A percentile compares a stretch with the other conserved stretches of the same genome.
These are phyloP conservation scores for Sylvilagus bachmani DNA, from an alignment of 2,113 vertebrate genomes.

Conservation along the genomic window DNA sequence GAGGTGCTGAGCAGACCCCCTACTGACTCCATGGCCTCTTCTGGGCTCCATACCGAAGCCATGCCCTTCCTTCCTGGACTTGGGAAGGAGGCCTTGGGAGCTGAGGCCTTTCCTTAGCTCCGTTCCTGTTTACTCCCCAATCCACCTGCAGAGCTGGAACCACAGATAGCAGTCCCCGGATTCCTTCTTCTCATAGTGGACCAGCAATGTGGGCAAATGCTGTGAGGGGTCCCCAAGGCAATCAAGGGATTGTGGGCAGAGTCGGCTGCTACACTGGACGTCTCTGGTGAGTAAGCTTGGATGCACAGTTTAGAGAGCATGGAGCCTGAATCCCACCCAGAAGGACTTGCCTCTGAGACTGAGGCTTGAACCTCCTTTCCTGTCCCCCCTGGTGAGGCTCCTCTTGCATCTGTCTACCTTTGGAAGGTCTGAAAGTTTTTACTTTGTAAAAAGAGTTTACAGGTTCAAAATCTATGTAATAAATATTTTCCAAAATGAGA, in stretches of 20 bases:
- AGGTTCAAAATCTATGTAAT: neutral
- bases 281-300: neutral
- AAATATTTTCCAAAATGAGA: neutral
- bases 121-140: neutral
- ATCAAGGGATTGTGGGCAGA: neutral
- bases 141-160: neutral
- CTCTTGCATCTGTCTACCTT: neutral
- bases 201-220: neutral
- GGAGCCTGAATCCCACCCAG: neutral
- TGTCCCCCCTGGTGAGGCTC: too few relatives aligned
- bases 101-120: too few relatives aligned
- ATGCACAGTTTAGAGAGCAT: neutral
- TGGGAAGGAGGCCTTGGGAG: too few relatives aligned
- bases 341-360: neutral
- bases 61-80: neutral
- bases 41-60: neutral
- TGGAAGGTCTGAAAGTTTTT: neutral
- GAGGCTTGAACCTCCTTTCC: neutral
- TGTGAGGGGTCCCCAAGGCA: neutral
- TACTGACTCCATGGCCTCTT: fast-evolving
- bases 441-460: neutral
- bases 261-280: neutral
- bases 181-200: neutral
- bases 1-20: neutral
- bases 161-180: neutral